Conservation (phyloP, 2,888 invertebrate genomes). For the Xylota sylvarum region DNA sequence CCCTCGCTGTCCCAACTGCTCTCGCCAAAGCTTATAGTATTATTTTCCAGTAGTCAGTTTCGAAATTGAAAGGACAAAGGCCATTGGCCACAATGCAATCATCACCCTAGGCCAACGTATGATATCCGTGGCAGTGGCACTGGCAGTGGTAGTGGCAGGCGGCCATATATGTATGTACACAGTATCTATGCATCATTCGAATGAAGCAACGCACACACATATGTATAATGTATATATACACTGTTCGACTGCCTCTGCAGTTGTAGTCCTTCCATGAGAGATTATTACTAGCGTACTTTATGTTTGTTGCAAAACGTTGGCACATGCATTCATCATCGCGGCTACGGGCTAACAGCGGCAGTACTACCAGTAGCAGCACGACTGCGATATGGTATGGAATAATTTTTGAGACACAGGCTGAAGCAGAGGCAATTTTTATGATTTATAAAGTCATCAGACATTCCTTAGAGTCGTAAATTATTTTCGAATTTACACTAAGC, state of each 20-base stretch:
- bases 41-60: conserved; percentile 69
- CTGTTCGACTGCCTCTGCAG: conserved; percentile 27
- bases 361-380: conserved; percentile 26
- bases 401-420: conserved; percentile 59
- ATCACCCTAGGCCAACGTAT: conserved; percentile 69
- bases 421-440: conserved; percentile 67
- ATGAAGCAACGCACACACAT: conserved; percentile 4
- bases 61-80: conserved; percentile 75
- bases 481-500: conserved; percentile 63
- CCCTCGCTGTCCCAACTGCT: conserved; percentile 5
- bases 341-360: conserved; percentile 40
- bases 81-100: conserved; percentile 72
- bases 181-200: conserved; percentile 27
- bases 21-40: conserved; percentile 60
- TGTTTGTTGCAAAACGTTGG: conserved; percentile 75
- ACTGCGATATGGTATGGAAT: conserved; percentile 34
- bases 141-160: conserved; percentile 25
- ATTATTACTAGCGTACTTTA: conserved; percentile 74
- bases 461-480: conserved; percentile 73
- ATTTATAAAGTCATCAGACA: conserved; percentile 76
- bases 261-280: conserved; percentile 57
- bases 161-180: neutral
- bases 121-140: conserved; percentile 58
- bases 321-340: conserved; percentile 73
- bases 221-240: neutral